These are phyloP conservation scores for Neoniphon sammara DNA, from an alignment of 2,797 vertebrate species.

Conservation along the genomic window DNA sequence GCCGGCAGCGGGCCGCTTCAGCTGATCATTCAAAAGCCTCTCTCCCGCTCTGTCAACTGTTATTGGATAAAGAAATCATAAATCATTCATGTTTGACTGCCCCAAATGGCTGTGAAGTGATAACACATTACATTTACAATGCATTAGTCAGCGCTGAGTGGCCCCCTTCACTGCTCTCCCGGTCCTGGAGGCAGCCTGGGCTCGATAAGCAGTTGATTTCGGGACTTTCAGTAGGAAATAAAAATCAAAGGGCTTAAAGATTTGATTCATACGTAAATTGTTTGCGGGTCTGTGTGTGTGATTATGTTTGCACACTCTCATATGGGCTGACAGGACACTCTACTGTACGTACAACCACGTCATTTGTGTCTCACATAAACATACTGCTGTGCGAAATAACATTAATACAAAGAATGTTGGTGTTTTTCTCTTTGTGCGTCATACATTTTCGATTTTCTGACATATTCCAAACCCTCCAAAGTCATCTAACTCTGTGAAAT, in stretches of 20 bases:
- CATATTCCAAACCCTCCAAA: slow-evolving; percentile 3
- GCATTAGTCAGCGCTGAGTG: slow-evolving; percentile 5
- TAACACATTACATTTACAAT: slow-evolving; percentile 24
- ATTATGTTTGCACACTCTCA: background rate
- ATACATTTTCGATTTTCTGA: background rate
- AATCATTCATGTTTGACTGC: slow-evolving; percentile 27
- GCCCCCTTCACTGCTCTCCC: background rate
- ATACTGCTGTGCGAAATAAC: background rate
- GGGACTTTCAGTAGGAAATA: background rate
- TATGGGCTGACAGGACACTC: background rate
- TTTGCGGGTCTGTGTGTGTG: slow-evolving; percentile 1
- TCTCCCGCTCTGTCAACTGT: slow-evolving; percentile 23
- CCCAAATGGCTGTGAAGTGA: slow-evolving; percentile 12
- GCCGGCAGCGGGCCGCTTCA: slow-evolving; percentile 27
- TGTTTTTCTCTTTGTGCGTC: background rate
- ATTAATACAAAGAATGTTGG: background rate
- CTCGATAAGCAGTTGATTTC: slow-evolving; percentile 6
- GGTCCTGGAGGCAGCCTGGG: background rate
- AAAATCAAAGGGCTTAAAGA: background rate
- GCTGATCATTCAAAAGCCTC: slow-evolving; percentile 30
- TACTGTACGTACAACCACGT: no score
- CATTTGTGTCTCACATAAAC: background rate
- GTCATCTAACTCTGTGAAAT: background rate
- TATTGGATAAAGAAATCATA: slow-evolving; percentile 24
- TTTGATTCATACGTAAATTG: background rate